Base-by-base conservation (phyloP, 2,113 vertebrate species). In the Crotalus viridis region DNA sequence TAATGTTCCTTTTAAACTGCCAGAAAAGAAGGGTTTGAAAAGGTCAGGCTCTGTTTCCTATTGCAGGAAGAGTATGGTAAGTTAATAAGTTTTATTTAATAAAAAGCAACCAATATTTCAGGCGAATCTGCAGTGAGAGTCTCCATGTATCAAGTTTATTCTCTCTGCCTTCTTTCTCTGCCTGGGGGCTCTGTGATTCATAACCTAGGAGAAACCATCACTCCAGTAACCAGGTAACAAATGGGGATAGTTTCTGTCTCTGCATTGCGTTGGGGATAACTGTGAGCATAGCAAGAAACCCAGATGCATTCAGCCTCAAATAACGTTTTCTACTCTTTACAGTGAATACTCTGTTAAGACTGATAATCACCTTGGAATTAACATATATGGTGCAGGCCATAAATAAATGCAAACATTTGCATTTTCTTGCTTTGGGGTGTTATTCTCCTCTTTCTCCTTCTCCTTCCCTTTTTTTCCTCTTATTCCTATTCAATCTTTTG, bases 31-130 rank as follows among this genome's bases (percentile, higher is more conserved):
- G 93, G 88, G 88, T 15, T 93, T 64, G 88, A 94, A 97, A 98
- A 98, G 98, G 97, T 97, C 98, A 97, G 94, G 26, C 87, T 85
- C 96, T 95, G 95, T 95, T 93, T 96, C 96, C 92, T 92, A 87
- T 85, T 96, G 90, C 93, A 93, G 95, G 94, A 95, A 95, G 96
- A 95, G 96, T 89, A 94, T 96, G 92, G 28, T 91, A 90, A 96
- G 95, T 96, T 97, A 96, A 97, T 93, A 93, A 91, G 52, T 91
- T 90, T 93, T 97, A 95, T 96, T 97, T 95, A 90, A 94, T 96
- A 96, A 96, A 95, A 94, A 10, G 74, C 54, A 95, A 93, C 95
- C 95, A 55, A 95, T 96, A 93, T 96, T 96, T 95, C 93, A n/a
- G 85, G 91, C 93, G 93, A 33, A 26, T 93, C 89, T 95, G 74